Conservation (phyloP, 2,888 invertebrate species). For the Anodontia alba region DNA sequence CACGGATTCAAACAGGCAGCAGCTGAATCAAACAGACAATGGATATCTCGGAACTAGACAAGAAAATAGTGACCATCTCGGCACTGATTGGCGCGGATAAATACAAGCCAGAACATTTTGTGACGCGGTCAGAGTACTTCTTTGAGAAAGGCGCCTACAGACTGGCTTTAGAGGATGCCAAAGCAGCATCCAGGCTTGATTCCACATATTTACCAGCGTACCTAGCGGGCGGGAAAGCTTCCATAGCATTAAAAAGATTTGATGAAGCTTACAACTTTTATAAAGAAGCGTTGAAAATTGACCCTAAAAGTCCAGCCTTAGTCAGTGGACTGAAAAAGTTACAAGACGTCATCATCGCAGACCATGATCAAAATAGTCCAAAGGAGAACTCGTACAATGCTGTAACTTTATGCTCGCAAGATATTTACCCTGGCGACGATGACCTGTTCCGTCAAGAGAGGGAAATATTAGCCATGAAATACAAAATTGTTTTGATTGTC, state of each 20-base stretch:
- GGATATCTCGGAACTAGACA: conserved; percentile 24
- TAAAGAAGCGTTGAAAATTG: conserved; percentile 70
- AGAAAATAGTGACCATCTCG: conserved; percentile 37
- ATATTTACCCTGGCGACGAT: conserved; percentile 78
- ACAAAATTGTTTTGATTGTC: conserved; percentile 63
- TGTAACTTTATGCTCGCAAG: conserved; percentile 73
- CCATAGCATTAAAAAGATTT: conserved; percentile 63
- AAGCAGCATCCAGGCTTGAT: conserved; percentile 59
- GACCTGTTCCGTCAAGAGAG: conserved; percentile 70
- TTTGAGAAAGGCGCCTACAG: conserved; percentile 42
- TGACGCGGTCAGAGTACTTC: conserved; percentile 36
- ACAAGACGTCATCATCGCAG: conserved; percentile 69
- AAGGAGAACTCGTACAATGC: conserved; percentile 73
- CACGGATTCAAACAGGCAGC: too few relatives aligned
- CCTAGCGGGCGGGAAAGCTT: conserved; percentile 66
- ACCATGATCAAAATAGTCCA: conserved; percentile 53
- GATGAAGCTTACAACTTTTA: conserved; percentile 73
- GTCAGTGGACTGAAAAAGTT: conserved; percentile 67
- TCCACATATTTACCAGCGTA: conserved; percentile 43
- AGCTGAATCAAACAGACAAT: too few relatives aligned
- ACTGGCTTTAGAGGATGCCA: conserved; percentile 65
- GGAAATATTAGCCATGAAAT: conserved; percentile 74
- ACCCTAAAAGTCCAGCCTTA: conserved; percentile 67
- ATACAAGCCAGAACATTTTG: conserved; percentile 21
- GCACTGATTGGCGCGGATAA: conserved; percentile 33